These are phyloP conservation scores for Alloscopus bannaensis DNA, from an alignment of 2,888 invertebrate genomes.

Conservation along the genomic window DNA sequence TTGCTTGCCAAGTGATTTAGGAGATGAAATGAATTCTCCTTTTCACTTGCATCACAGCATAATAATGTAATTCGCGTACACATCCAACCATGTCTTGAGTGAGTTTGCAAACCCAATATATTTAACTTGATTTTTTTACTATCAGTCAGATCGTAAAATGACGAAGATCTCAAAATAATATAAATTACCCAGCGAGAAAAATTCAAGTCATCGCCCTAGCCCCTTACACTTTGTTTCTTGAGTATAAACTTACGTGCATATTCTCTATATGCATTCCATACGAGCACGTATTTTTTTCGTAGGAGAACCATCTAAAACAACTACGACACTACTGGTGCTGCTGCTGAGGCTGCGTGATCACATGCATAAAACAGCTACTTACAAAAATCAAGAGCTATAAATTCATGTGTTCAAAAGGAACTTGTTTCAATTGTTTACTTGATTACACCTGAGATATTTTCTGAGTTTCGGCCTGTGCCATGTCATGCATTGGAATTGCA, in stretches of 20 bases:
- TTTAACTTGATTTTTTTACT: conserved; percentile 1
- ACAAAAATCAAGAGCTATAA: conserved; percentile 48
- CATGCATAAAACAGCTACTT: conserved; percentile 41
- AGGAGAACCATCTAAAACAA: too few species aligned
- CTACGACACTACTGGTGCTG: background rate
- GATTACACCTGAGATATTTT: conserved; percentile 60
- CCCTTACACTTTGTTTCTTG: background rate
- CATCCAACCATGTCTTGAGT: too few species aligned
- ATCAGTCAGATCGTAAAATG: conserved; percentile 6
- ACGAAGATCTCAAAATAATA: conserved; percentile 30
- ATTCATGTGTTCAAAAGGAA: conserved; percentile 58
- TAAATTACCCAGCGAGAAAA: conserved; percentile 24
- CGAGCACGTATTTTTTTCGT: too few species aligned
- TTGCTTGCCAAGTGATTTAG: background rate
- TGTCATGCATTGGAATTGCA: conserved; percentile 44
- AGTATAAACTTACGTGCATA: background rate
- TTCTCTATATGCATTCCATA: too few species aligned
- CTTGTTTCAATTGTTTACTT: conserved; percentile 61
- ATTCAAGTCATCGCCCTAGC: conserved; percentile 47
- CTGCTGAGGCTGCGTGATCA: conserved; percentile 3
- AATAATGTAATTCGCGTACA: too few species aligned
- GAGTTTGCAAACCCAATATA: background rate
- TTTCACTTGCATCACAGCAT: too few species aligned
- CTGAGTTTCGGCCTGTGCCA: conserved; percentile 25
- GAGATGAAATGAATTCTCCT: conserved; percentile 3